Evolutionary conservation across 2,113 vertebrate genomes (phyloP).

Genomic region (rat (Rattus norvegicus)): DNA sequence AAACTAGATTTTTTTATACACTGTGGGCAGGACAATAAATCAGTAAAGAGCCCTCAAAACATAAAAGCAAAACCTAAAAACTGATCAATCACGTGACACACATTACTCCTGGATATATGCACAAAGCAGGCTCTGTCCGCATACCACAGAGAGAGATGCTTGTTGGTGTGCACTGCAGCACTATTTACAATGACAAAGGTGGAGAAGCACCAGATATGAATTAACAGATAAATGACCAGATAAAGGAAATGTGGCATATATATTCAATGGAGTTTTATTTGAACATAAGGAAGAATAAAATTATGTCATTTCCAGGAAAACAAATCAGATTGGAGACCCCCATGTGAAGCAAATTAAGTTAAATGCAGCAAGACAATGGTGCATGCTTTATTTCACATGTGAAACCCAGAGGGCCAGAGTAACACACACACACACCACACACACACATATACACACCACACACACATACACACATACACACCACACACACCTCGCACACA

Average conservation of each 20-base stretch:
- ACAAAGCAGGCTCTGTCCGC: background rate
- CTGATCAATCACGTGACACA: background rate
- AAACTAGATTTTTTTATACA: background rate
- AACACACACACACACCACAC: background rate
- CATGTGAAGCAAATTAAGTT: background rate
- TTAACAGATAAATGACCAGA: background rate
- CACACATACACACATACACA: too few relatives aligned
- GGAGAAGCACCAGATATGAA: background rate
- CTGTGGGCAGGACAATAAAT: too few relatives aligned
- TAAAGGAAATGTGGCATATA: background rate
- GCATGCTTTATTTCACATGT: background rate
- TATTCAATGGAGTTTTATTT: background rate
- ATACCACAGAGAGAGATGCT: background rate
- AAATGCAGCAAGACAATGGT: background rate
- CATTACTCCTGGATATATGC: background rate
- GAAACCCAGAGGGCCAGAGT: background rate
- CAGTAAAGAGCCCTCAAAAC: background rate
- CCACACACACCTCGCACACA: background rate
- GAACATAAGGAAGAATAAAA: background rate
- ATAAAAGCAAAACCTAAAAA: background rate
- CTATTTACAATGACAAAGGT: background rate
- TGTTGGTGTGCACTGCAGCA: rapidly evolving
- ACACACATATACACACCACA: background rate
- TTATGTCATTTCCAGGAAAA: background rate
- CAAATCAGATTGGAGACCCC: background rate